A percentile compares a stretch with the other conserved stretches of the same genome.
Evolutionary conservation across 1,140 invertebrate species (phyloP).

Genomic region (Pomphorhynchus laevis): DNA sequence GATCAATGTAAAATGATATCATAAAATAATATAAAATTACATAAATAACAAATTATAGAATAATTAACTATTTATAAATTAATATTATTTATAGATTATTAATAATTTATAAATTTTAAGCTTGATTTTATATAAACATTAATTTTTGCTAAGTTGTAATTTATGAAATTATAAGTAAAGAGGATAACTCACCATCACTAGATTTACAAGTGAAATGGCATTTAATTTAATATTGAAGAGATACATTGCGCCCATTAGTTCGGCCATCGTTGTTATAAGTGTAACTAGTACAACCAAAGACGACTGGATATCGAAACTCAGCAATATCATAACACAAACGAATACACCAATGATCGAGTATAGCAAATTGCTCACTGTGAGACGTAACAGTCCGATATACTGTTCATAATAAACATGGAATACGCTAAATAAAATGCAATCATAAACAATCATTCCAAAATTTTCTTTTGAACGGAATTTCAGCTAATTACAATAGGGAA

Average conservation of each 20-base stretch:
- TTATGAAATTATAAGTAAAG: no score
- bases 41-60: no score
- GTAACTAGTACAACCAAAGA: slow-evolving; percentile 32
- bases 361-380: slow-evolving; percentile 33
- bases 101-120: no score
- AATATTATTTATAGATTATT: no score
- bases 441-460: no score
- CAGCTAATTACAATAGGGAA: no score
- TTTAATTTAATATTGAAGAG: slow-evolving; percentile 51
- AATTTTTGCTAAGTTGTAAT: no score
- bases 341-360: slow-evolving; percentile 40
- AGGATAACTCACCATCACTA: slow-evolving; percentile 59
- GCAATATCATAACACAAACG: slow-evolving; percentile 36
- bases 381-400: slow-evolving; percentile 46
- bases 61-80: no score
- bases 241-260: slow-evolving; percentile 57
- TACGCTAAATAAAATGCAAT: slow-evolving; percentile 35
- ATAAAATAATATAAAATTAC: no score
- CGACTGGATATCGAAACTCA: slow-evolving; percentile 37
- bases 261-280: slow-evolving; percentile 27
- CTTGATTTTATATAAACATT: no score
- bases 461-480: no score
- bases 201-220: slow-evolving; percentile 56
- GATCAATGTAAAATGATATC: no score
- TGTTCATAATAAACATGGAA: slow-evolving; percentile 81